Evolutionary conservation across 2,113 vertebrate species (phyloP).

Genomic region (Carettochelys insculpta): DNA sequence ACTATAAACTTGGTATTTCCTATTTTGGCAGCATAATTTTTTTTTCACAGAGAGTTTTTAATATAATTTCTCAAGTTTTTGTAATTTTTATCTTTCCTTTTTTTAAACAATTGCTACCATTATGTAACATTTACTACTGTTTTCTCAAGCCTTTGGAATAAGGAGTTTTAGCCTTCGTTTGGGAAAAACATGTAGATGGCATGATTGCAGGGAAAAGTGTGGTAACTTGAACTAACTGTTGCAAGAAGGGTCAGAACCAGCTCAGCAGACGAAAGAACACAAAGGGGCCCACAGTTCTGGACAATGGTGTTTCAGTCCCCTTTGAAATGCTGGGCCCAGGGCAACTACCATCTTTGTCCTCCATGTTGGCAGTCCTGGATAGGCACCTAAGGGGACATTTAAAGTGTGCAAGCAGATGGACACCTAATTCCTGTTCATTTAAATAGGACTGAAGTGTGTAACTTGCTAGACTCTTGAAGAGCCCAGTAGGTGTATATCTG

Average conservation of each 20-base stretch:
- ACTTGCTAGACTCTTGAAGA: not conserved
- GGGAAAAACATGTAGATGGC: not conserved
- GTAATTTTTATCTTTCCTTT: no score
- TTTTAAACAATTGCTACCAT: not conserved
- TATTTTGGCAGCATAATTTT: no score
- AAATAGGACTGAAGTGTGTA: not conserved
- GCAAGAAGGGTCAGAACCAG: not conserved
- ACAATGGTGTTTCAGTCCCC: no score
- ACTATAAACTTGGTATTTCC: no score
- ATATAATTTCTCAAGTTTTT: no score
- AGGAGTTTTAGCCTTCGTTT: not conserved
- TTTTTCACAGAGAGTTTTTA: no score
- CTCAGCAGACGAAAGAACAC: not conserved
- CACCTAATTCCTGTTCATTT: not conserved
- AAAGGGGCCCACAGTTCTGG: no score
- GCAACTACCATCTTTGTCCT: no score
- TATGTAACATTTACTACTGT: not conserved
- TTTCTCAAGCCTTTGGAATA: not conserved
- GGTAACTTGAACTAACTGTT: not conserved
- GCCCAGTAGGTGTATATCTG: not conserved
- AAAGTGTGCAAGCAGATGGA: not conserved
- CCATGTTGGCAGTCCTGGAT: no score
- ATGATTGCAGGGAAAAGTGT: not conserved
- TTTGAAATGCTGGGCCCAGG: no score
- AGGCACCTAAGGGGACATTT: not conserved